Percentiles rank a stretch among this genome's conserved stretches.
Evolutionary conservation across 2,888 invertebrate genomes (phyloP).

Genomic region (Poecilobothrus nobilitatus): DNA sequence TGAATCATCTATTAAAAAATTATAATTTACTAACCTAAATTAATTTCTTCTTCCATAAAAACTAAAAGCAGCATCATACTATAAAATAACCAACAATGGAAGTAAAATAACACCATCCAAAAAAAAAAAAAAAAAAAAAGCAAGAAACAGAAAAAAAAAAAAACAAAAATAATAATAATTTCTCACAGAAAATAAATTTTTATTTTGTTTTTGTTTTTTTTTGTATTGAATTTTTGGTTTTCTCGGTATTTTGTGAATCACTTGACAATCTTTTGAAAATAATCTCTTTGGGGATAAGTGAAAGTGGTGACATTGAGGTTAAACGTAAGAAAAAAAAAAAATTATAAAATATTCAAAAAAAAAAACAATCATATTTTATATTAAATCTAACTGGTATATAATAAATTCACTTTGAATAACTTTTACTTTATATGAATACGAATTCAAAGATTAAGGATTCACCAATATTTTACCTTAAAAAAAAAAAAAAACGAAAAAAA

Average conservation of each 20-base stretch:
- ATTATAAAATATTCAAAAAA: background rate
- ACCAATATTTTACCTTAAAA: background rate
- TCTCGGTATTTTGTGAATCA: too few species aligned
- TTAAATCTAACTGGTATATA: background rate
- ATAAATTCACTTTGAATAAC: background rate
- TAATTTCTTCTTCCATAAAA: background rate
- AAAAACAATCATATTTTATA: too few species aligned
- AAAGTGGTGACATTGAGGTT: conserved; percentile 6
- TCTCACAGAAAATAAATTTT: background rate
- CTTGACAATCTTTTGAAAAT: background rate
- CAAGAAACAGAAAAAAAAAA: too few species aligned
- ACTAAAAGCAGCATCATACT: background rate
- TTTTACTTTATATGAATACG: background rate
- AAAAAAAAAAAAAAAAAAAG: too few species aligned
- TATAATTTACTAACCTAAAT: conserved; percentile 1
- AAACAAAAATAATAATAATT: background rate
- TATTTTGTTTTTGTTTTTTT: too few species aligned
- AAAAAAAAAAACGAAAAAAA: too few species aligned
- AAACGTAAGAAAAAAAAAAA: background rate
- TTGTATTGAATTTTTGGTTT: too few species aligned
- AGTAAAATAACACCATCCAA: background rate
- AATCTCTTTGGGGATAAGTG: background rate
- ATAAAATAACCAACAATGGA: too few species aligned
- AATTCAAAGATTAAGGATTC: background rate
- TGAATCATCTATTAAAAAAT: background rate